Base-by-base conservation (phyloP, 1,140 invertebrate genomes). In the Trachelipus rathkii region DNA sequence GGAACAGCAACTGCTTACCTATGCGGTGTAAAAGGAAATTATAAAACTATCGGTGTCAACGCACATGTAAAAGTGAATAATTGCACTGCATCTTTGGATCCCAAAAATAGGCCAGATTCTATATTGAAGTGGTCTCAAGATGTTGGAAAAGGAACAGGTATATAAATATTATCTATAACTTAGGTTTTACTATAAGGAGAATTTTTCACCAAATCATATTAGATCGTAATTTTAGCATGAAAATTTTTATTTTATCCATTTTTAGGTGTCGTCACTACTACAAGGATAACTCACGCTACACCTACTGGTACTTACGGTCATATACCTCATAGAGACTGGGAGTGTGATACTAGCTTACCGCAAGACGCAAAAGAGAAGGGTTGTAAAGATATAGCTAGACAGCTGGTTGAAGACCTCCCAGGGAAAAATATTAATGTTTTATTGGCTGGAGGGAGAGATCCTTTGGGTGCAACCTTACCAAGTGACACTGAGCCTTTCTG, bases 1-100 rank as follows among this genome's bases (percentile, higher is more conserved):
- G 92, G 91, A 19, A 93, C 95, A 0, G 94, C 92, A 0, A 96
- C 95, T 0, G 95, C 95, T 0, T 86, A 95, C 44, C 91, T 96
- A 78, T 88, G 89, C 53, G 95, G 95, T 0, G 89, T 93, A 0
- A 98, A 98, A 84, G 89, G 88, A 0, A 95, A 95, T 84, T 91
- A 90, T 78, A 87, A 91, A 43, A 92, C 90, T 0, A 84, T 93
- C 0, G 73, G 73, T 67, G n/a, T 71, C 10, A 8, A 43, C 33
- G 70, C 70, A 33, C 1, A 33, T 33, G 33, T 33, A 6, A 1
- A 33, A 33, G 2, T 6, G 1, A 3, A 33, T 6, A 68, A 68
- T 3, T 66, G 15, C 15, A 24, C 24, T 13, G 43, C 2, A 43
- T 43, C 10, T 44, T 9, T 13, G 10, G 21, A 44, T 24, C n/a